Conservation (phyloP, 2,797 vertebrate genomes). For the Anguilla pacifica region DNA sequence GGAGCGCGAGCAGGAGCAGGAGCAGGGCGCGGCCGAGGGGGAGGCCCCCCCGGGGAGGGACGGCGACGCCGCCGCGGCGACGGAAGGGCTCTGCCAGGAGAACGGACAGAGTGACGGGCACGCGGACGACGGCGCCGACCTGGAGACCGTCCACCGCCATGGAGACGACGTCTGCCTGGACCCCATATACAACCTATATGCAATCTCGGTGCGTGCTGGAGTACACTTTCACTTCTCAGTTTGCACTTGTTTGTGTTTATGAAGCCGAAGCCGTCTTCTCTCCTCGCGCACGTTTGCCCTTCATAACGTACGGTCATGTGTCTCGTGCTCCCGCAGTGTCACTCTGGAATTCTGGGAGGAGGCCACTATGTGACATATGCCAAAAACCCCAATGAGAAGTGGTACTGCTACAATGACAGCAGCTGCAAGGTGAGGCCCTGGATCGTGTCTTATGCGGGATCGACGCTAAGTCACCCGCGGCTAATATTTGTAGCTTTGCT, state of each 20-base stretch:
- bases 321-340: constrained; percentile 77
- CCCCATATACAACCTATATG: constrained; percentile 97
- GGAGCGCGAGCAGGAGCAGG: constrained; percentile 66
- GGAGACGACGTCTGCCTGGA: constrained; percentile 81
- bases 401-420: constrained; percentile 99
- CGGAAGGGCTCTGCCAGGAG: constrained; percentile 78
- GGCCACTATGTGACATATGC: constrained; percentile 99
- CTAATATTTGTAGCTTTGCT: neutral
- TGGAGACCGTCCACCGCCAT: constrained; percentile 80
- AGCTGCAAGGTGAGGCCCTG: constrained; percentile 90
- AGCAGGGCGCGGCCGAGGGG: constrained; percentile 54
- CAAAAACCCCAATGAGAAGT: constrained; percentile 98
- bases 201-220: constrained; percentile 89
- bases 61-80: constrained; percentile 68
- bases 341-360: constrained; percentile 99
- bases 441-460: neutral
- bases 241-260: neutral
- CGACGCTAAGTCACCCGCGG: neutral
- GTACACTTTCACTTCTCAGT: neutral
- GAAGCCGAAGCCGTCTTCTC: neutral
- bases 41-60: constrained; percentile 76
- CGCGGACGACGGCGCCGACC: constrained; percentile 76
- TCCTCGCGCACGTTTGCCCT: neutral
- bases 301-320: constrained; percentile 8
- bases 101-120: constrained; percentile 75